A percentile compares a stretch with the other conserved stretches of the same genome.
Conservation (phyloP, 2,888 invertebrate species). For the Ochlodes sylvanus region DNA sequence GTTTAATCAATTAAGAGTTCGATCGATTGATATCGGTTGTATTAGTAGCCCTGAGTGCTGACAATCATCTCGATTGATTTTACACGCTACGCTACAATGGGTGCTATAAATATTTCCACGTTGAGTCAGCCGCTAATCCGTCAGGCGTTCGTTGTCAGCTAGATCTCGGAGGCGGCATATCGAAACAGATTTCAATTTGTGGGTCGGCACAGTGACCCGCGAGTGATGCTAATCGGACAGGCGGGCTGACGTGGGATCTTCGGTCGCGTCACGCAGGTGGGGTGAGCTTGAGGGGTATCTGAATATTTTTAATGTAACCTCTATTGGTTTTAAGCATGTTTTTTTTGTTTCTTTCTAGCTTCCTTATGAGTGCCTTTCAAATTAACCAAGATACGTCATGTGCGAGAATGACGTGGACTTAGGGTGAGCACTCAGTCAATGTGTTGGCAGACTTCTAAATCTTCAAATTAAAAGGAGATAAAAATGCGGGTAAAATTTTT, state of each 20-base stretch:
- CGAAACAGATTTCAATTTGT: conserved; percentile 81
- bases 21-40: conserved; percentile 55
- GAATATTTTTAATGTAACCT: conserved; percentile 19
- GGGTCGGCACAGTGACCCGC: conserved; percentile 72
- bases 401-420: no score
- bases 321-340: conserved; percentile 14
- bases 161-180: conserved; percentile 76
- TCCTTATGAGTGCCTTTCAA: neutral
- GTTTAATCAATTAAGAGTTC: conserved; percentile 73
- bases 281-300: conserved; percentile 25
- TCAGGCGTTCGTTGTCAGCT: conserved; percentile 69
- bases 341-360: conserved; percentile 4
- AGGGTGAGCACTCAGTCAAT: no score
- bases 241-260: conserved; percentile 68
- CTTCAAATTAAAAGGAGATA: no score
- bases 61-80: conserved; percentile 74
- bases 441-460: no score
- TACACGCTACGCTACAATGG: conserved; percentile 61
- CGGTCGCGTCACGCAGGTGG: conserved; percentile 43
- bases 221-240: conserved; percentile 83
- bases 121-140: conserved; percentile 77
- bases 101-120: conserved; percentile 38
- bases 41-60: conserved; percentile 67
- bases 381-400: no score
- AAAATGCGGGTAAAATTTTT: no score